Evolutionary conservation across 2,797 vertebrate species (phyloP).

Genomic region (Myotis planiceps): DNA sequence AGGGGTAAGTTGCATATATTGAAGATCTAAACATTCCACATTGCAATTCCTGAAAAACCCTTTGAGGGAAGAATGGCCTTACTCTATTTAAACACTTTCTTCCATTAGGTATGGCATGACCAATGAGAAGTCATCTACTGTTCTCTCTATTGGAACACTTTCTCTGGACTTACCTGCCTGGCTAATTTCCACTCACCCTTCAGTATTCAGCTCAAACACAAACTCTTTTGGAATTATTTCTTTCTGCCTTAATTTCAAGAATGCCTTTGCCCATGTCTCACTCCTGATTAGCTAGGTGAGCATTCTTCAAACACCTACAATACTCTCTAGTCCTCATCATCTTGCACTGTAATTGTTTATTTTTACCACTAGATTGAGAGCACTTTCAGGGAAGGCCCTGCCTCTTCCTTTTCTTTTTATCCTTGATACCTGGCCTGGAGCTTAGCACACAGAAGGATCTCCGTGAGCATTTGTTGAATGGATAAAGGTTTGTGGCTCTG

Average conservation of each 20-base stretch:
- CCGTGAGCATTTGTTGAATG: neutral
- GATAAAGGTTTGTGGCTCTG: neutral
- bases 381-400: neutral
- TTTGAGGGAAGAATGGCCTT: neutral
- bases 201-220: neutral
- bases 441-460: neutral
- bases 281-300: neutral
- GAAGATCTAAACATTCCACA: neutral
- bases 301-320: neutral
- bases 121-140: no score
- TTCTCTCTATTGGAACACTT: neutral
- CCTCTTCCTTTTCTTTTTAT: neutral
- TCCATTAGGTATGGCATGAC: rapidly evolving
- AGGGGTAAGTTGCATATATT: neutral
- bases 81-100: neutral
- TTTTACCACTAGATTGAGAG: neutral
- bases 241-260: neutral
- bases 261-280: neutral
- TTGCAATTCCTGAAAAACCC: neutral
- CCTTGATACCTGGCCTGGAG: neutral
- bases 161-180: no score
- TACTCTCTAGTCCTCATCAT: neutral
- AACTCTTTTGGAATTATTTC: neutral
- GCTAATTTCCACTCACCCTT: neutral
- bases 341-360: neutral